A percentile compares a stretch with the other conserved stretches of the same genome.
These are phyloP conservation scores for Speoplatyrhinus poulsoni DNA, from an alignment of 2,113 vertebrate genomes.

Conservation along the genomic window DNA sequence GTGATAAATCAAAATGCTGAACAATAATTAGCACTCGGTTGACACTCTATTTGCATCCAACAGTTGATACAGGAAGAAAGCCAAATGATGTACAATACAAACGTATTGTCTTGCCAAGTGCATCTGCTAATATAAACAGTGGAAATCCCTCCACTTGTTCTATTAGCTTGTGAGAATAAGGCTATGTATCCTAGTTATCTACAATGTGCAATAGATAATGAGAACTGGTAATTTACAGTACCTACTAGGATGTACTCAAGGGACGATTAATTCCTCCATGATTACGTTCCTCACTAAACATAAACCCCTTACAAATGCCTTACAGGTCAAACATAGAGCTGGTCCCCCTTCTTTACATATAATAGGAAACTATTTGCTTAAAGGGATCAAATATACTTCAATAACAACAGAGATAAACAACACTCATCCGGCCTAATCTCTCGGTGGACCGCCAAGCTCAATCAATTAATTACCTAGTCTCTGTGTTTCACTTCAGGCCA, in stretches of 20 bases:
- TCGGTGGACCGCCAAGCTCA: constrained; percentile 62
- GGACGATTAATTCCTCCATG: constrained; percentile 57
- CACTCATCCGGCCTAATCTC: constrained; percentile 72
- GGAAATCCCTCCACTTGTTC: constrained; percentile 65
- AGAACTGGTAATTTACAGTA: constrained; percentile 38
- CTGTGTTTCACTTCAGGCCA: constrained; percentile 83
- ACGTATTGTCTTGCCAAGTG: constrained; percentile 68
- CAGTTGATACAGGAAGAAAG: constrained; percentile 63
- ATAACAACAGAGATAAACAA: constrained; percentile 75
- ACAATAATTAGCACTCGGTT: constrained; percentile 70
- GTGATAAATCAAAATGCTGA: constrained; percentile 64
- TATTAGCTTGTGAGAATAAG: constrained; percentile 55
- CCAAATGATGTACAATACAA: constrained; percentile 63
- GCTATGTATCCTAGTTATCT: constrained; percentile 40
- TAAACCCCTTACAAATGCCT: constrained; percentile 57
- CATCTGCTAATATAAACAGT: constrained; percentile 59
- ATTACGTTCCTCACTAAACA: constrained; percentile 41
- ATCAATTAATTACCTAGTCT: constrained; percentile 86
- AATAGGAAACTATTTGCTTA: constrained; percentile 64
- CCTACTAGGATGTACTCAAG: constrained; percentile 34
- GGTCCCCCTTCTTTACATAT: constrained; percentile 63
- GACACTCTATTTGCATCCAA: constrained; percentile 67
- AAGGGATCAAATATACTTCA: constrained; percentile 66
- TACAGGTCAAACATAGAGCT: constrained; percentile 63
- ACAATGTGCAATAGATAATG: constrained; percentile 40